phyloP scores from a whole-genome alignment of 2,797 vertebrate genomes.

The Apogon hyalosoma region DNA sequence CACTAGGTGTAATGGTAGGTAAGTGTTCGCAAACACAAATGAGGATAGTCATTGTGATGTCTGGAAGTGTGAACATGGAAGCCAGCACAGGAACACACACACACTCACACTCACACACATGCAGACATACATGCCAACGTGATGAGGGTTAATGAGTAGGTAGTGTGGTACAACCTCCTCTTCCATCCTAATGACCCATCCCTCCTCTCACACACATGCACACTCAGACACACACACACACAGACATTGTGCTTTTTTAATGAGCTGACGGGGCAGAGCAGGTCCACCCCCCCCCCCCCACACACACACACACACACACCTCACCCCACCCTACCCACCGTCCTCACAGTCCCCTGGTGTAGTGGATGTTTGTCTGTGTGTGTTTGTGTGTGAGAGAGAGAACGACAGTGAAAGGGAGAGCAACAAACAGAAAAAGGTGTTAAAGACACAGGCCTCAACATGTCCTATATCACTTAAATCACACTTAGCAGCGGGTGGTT shows the following conservation, averaged over 20 bases:
- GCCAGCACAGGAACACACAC: conserved; percentile 28
- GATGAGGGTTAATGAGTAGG: conserved; percentile 67
- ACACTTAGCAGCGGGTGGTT: conserved; percentile 31
- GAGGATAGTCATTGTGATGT: conserved; percentile 44
- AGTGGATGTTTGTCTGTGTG: conserved; percentile 46
- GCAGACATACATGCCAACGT: conserved; percentile 32
- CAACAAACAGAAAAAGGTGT: conserved; percentile 47
- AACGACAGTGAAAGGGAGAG: conserved; percentile 28
- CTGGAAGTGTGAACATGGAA: conserved; percentile 38
- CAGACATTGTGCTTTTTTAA: conserved; percentile 61
- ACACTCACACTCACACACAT: conserved; percentile 22
- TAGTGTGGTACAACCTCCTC: conserved; percentile 63
- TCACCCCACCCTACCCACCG: conserved; percentile 47
- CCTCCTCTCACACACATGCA: conserved; percentile 16
- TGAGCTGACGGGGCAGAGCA: conserved; percentile 70
- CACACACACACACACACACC: conserved; percentile 10
- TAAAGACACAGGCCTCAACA: conserved; percentile 61
- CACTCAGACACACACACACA: conserved; percentile 4
- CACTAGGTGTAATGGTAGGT: conserved; percentile 25
- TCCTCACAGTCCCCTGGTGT: conserved; percentile 55
- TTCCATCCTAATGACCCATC: conserved; percentile 65
- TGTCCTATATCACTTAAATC: conserved; percentile 57
- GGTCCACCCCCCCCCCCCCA: conserved; percentile 49
- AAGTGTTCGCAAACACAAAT: conserved; percentile 49
- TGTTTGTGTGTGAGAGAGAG: conserved; percentile 15